Conservation (phyloP, 2,888 invertebrate genomes). For the Xestia rhomboidea region DNA sequence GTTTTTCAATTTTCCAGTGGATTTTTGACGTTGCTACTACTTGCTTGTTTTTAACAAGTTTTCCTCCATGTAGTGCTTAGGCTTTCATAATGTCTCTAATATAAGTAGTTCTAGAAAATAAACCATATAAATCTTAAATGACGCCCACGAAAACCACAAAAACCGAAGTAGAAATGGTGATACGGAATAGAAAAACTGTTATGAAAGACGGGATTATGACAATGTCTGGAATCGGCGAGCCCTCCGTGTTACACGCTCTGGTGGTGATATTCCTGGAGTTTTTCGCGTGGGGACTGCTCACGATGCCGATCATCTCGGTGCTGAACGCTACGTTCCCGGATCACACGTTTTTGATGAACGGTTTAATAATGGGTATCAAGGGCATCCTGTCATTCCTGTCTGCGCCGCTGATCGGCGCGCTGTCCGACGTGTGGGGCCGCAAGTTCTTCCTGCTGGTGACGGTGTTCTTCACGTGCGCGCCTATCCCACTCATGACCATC, state of each 20-base stretch:
- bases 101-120: slow-evolving; percentile 84
- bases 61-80: slow-evolving; percentile 87
- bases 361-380: slow-evolving; percentile 99
- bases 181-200: slow-evolving; percentile 96
- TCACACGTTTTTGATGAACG: slow-evolving; percentile 99
- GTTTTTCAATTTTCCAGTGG: slow-evolving; percentile 88
- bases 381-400: slow-evolving; percentile 99
- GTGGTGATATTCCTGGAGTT: slow-evolving; percentile 99
- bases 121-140: slow-evolving; percentile 88
- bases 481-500: slow-evolving; percentile 99
- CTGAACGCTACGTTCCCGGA: slow-evolving; percentile 99
- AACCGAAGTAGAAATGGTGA: slow-evolving; percentile 96
- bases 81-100: slow-evolving; percentile 86
- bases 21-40: slow-evolving; percentile 87
- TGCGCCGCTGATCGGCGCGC: slow-evolving; percentile 98
- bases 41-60: slow-evolving; percentile 81
- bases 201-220: slow-evolving; percentile 97
- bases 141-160: slow-evolving; percentile 95
- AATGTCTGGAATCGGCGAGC: slow-evolving; percentile 97
- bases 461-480: slow-evolving; percentile 99
- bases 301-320: slow-evolving; percentile 98
- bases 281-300: slow-evolving; percentile 99
- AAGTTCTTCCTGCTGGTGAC: slow-evolving; percentile 99
- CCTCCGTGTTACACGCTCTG: slow-evolving; percentile 99
- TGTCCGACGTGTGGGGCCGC: slow-evolving; percentile 99